Base-by-base conservation (phyloP, 2,797 vertebrate species). In the Typhlichthys subterraneus region DNA sequence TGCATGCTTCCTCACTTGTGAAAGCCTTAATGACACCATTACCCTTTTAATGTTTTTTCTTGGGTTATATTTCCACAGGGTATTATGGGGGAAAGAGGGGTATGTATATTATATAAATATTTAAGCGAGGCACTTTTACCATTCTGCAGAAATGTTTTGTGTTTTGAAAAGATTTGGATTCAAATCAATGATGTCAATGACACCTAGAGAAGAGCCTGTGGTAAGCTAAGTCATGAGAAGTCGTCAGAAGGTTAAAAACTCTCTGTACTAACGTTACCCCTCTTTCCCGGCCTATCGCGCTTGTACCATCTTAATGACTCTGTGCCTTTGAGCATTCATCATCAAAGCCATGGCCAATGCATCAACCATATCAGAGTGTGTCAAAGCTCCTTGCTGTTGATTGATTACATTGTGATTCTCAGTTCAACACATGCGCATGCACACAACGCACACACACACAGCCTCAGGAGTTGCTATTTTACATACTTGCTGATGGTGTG, bases 301-400 rank as follows among this genome's bases (percentile, higher is more conserved):
- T 73, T 58, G 47, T 53, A 53, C 73, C 69, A 83, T 86, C 84
- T 85, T 87, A 85, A 88, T 58, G 63, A 86, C 38, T 38, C 80
- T 71, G 72, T 72, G 77, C 79, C 82, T 84, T 83, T 84, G 76
- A 83, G 77, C 77, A 79, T 85, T 87, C 69, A 81, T 88, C 83
- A 86, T 88, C 83, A 86, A 70, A 70, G 76, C 63, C 61, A 50
- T 52, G 48, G 72, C 45, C 77, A 69, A 89, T 88, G 82, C 83
- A 90, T 88, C 82, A 88, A 51, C 69, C 69, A 61, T 75, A 87
- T 89, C 83, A 70, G 71, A 76, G 79, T 56, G 78, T 6, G 71
- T 72, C 87, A 75, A 31, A 47, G 15, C 61, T 45, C 47, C 61
- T 19, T 65, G 53, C 38, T 42, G 38, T 9, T 83, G 76, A 84